A percentile compares a stretch with the other conserved stretches of the same genome.
These are phyloP conservation scores for Spheniscus mendiculus DNA, from an alignment of 2,113 vertebrate species.

Conservation along the genomic window DNA sequence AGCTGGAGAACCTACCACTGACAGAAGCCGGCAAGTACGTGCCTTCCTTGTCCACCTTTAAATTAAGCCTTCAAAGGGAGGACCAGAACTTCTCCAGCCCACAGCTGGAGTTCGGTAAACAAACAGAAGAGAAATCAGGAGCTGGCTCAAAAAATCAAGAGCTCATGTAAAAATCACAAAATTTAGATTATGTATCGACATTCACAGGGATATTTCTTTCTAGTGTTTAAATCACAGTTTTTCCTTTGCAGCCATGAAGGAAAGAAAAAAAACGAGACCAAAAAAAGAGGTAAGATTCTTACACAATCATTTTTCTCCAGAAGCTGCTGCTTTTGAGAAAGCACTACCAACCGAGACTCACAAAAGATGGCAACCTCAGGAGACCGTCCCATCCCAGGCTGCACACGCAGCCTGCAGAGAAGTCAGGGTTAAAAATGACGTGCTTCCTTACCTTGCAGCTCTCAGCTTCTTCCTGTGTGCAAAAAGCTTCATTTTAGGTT, in stretches of 20 bases:
- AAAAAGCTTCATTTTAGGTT: not conserved
- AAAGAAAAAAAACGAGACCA: not conserved
- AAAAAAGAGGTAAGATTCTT: not conserved
- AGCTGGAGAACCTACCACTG: not conserved
- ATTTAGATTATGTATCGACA: not conserved
- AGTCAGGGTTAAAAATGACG: not conserved
- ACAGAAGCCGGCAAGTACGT: not conserved
- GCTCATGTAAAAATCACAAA: not conserved
- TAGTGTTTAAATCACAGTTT: not conserved
- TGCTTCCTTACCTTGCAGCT: not conserved
- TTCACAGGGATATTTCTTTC: not conserved
- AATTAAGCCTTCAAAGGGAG: not conserved
- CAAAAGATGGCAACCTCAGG: not conserved
- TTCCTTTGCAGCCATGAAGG: not conserved
- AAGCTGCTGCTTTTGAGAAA: not conserved
- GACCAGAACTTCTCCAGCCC: not conserved
- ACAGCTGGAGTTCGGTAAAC: not conserved
- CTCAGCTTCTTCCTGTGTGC: not conserved
- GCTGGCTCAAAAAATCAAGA: not conserved
- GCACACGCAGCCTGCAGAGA: not conserved
- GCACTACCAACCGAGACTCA: too few relatives aligned
- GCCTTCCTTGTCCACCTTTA: not conserved
- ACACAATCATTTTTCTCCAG: not conserved
- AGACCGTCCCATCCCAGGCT: not conserved
- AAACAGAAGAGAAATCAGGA: not conserved